Conservation (phyloP, 2,797 vertebrate genomes). For the Intellagama lesueurii region DNA sequence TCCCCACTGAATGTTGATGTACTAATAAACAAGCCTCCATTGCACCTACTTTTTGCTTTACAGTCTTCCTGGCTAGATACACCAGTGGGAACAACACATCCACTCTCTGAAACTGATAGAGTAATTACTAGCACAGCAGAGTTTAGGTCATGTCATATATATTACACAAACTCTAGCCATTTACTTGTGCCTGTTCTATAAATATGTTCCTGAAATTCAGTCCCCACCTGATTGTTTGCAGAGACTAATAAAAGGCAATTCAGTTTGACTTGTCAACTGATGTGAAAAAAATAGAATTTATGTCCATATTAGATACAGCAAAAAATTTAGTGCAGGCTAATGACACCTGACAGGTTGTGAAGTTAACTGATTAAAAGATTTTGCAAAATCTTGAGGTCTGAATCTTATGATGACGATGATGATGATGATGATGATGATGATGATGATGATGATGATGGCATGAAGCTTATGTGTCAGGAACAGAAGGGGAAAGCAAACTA, state of each 20-base stretch:
- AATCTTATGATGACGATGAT: background rate
- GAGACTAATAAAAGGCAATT: constrained; percentile 25
- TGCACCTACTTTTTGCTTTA: background rate
- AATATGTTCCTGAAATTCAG: background rate
- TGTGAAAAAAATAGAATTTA: constrained; percentile 6
- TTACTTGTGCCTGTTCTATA: constrained; percentile 13
- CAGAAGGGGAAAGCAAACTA: background rate
- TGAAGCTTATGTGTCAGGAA: no score
- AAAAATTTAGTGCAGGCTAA: background rate
- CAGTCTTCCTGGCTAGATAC: constrained; percentile 8
- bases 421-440: background rate
- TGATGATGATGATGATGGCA: background rate
- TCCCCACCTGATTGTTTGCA: constrained; percentile 21
- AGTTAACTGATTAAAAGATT: background rate
- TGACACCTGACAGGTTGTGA: constrained; percentile 19
- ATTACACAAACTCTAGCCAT: background rate
- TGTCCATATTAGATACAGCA: background rate
- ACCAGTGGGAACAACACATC: constrained; percentile 18
- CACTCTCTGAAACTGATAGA: constrained; percentile 20
- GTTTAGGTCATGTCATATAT: constrained; percentile 5
- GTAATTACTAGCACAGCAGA: background rate
- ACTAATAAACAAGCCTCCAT: constrained; percentile 18
- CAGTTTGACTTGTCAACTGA: constrained; percentile 15
- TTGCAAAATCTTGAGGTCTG: background rate
- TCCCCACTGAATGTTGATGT: constrained; percentile 19